Conservation (phyloP, 2,888 invertebrate species). For the Julus scandinavius region DNA sequence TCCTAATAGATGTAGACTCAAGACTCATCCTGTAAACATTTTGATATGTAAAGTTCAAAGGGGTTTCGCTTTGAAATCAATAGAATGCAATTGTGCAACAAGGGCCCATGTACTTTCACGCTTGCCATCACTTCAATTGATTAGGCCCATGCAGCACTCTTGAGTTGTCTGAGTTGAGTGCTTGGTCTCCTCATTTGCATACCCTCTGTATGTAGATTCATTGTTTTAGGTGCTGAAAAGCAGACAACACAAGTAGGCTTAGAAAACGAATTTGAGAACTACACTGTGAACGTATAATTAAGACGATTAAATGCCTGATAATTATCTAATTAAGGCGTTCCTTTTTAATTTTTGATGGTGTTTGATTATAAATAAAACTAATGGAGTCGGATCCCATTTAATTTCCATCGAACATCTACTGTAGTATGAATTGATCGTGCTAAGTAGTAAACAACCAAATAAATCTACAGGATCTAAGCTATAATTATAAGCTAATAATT, state of each 20-base stretch:
- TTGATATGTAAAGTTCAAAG: neutral
- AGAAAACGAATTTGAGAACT: neutral
- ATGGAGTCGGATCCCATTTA: neutral
- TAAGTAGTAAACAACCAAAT: too few relatives aligned
- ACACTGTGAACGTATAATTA: neutral
- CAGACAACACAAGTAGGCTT: neutral
- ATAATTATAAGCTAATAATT: too few relatives aligned
- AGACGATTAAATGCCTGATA: neutral
- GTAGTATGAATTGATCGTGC: too few relatives aligned
- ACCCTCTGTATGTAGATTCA: neutral
- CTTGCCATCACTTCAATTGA: neutral
- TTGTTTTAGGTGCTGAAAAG: neutral
- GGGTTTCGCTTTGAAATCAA: neutral
- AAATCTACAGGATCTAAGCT: too few relatives aligned
- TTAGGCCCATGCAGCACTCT: neutral
- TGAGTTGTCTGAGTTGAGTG: constrained; percentile 9
- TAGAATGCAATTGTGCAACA: neutral
- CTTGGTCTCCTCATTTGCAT: neutral
- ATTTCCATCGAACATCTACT: neutral
- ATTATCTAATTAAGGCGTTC: neutral
- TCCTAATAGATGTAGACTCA: neutral
- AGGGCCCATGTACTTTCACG: neutral
- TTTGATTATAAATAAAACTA: neutral
- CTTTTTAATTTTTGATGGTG: neutral
- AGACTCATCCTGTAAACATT: neutral